Base-by-base conservation (phyloP, 2,888 invertebrate genomes). In the Caradrina clavipalpis region DNA sequence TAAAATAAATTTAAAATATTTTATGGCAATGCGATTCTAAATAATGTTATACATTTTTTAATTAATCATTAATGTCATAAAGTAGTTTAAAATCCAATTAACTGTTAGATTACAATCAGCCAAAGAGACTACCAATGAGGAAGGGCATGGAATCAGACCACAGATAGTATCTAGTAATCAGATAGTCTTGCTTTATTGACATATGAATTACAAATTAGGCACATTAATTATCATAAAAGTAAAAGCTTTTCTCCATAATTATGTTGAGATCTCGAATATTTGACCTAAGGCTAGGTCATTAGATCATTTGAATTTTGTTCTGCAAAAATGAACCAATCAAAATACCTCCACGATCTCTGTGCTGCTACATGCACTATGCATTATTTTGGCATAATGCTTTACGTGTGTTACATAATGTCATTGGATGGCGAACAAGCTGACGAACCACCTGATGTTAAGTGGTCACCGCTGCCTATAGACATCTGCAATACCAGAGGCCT, bases 161-260 rank as follows among this genome's bases (percentile, higher is more conserved):
- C 15, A 68, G 72, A 76, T 76, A 76, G 22, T 21, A 75, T 67
- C 51, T 71, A 11, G 31, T 22, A 49, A 47, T 75, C 51, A 39
- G 45, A 68, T 67, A 53, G 45, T 26, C 42, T 55, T 11, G 19
- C 54, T n/a, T 10, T 35, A n/a, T 50, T 58, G 31, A 59, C 5
- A 35, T 67, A 42, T n/a, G 11, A 58, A 17, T 11, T 49, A 54
- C 22, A 68, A 75, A 35, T 55, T 35, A 51, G n/a, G n/a, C 45
- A 75, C 42, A 51, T n/a, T 1, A 17, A 45, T 45, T 45, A 42
- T 22, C 2, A 47, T 17, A 47, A 19, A 73, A 31, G n/a, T 17
- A 47, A 19, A 73, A 31, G n/a, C 49, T 19, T 63, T 60, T 22
- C 6, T 54, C 2, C 3, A 5, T 35, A 50, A 35, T 31, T 39